Percentiles rank a stretch among this genome's conserved stretches.
Conservation (phyloP, 2,888 invertebrate genomes). For the Meiosimyza decipiens region DNA sequence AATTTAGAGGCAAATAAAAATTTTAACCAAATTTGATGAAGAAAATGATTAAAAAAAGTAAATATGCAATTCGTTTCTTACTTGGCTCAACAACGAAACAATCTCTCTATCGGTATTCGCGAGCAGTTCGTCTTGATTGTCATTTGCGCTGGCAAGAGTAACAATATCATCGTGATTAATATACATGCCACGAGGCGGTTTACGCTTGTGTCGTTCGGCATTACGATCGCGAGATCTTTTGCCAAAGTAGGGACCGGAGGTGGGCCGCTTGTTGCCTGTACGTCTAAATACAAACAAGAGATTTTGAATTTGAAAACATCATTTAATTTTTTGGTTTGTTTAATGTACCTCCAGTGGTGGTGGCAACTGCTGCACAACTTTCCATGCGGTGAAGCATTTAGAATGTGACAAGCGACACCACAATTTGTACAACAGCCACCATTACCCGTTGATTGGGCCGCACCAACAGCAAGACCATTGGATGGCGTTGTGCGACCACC, state of each 20-base stretch:
- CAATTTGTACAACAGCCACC: conserved; percentile 69
- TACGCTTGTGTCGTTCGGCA: conserved; percentile 76
- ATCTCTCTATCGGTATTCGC: conserved; percentile 94
- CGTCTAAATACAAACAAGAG: conserved; percentile 70
- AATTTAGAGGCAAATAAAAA: not conserved
- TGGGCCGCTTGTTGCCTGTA: conserved; percentile 83
- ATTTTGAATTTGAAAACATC: conserved; percentile 4
- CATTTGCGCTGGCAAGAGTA: conserved; percentile 76
- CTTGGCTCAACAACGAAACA: conserved; percentile 94
- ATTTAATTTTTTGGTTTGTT: not conserved
- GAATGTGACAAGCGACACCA: conserved; percentile 79
- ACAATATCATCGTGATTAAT: conserved; percentile 97
- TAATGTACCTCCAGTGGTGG: conserved; percentile 83
- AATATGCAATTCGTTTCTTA: conserved; percentile 70
- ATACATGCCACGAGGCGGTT: conserved; percentile 96
- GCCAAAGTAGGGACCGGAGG: conserved; percentile 73
- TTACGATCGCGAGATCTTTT: conserved; percentile 64
- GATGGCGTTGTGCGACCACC: conserved; percentile 43
- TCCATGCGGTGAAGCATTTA: conserved; percentile 81
- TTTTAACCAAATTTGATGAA: conserved; percentile 25
- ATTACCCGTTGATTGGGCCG: conserved; percentile 32
- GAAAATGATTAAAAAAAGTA: conserved; percentile 34
- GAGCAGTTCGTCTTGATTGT: conserved; percentile 78
- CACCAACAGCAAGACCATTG: conserved; percentile 42
- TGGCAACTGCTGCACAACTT: conserved; percentile 85